phyloP scores from a whole-genome alignment of 2,888 invertebrate genomes.

The Scotopteryx bipunctaria region DNA sequence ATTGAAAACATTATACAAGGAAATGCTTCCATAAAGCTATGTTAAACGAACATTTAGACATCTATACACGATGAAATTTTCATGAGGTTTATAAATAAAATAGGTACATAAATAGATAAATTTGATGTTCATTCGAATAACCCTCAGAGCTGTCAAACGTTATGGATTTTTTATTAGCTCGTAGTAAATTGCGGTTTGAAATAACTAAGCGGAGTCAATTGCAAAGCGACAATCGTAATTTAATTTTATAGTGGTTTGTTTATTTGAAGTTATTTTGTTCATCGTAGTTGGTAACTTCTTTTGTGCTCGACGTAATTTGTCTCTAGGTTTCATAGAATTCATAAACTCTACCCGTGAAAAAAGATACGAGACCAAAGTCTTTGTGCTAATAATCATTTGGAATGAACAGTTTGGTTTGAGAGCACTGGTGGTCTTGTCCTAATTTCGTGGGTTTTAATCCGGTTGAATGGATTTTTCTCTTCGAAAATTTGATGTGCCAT shows the following conservation, averaged over 20 bases:
- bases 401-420: no score
- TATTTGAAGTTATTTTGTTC: slow-evolving; percentile 2
- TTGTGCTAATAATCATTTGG: no score
- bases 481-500: no score
- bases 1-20: no score
- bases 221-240: background rate
- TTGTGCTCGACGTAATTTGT: no score
- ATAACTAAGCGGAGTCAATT: background rate
- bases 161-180: slow-evolving; percentile 28
- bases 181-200: slow-evolving; percentile 15
- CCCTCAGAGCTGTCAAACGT: slow-evolving; percentile 27
- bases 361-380: no score
- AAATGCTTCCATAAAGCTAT: no score
- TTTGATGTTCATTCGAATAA: slow-evolving; percentile 26
- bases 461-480: no score
- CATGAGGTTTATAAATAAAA: slow-evolving; percentile 24
- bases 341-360: no score
- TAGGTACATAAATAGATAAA: slow-evolving; percentile 28
- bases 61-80: slow-evolving; percentile 11
- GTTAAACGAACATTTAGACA: background rate
- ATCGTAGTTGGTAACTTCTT: background rate
- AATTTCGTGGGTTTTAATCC: no score
- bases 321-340: no score
- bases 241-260: slow-evolving; percentile 8
- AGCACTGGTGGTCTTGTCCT: no score